Conservation (phyloP, 2,113 vertebrate species). For the Notothenia coriiceps region DNA sequence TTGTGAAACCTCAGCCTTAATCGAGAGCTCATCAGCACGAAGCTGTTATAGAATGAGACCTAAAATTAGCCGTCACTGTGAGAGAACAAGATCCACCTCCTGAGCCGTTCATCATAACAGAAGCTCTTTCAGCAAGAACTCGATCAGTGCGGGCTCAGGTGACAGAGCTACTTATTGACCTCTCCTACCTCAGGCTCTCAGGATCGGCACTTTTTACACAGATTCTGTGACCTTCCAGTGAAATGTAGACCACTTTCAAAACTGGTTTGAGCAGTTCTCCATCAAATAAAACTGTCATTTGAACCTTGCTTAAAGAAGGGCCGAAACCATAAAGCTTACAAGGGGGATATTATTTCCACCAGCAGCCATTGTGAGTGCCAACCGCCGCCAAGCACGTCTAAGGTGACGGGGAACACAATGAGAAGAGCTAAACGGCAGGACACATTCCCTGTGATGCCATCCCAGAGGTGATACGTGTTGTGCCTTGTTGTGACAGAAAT, state of each 20-base stretch:
- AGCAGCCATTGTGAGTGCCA: conserved; percentile 55
- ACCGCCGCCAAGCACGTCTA: conserved; percentile 48
- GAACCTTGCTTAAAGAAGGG: conserved; percentile 60
- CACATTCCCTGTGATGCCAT: conserved; percentile 50
- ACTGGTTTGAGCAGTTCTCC: conserved; percentile 77
- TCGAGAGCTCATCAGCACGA: not conserved
- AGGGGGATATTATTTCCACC: conserved; percentile 64
- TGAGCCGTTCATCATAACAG: conserved; percentile 51
- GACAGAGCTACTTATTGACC: conserved; percentile 57
- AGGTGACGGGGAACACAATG: conserved; percentile 62
- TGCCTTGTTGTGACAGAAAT: conserved; percentile 66
- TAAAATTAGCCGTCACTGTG: conserved; percentile 34
- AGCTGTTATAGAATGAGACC: conserved; percentile 5
- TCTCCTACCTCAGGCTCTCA: conserved; percentile 53
- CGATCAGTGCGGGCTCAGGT: conserved; percentile 64
- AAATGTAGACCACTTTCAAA: conserved; percentile 59
- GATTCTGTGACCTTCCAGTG: conserved; percentile 49
- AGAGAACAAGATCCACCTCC: conserved; percentile 37
- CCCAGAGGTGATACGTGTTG: conserved; percentile 50
- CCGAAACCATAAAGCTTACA: conserved; percentile 52
- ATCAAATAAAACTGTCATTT: conserved; percentile 71
- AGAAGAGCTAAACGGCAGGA: conserved; percentile 40
- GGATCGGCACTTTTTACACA: conserved; percentile 54
- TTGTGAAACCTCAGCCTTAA: conserved; percentile 39
- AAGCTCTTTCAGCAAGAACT: conserved; percentile 60